Conservation (phyloP, 2,113 vertebrate species). For the Limnothrissa miodon region DNA sequence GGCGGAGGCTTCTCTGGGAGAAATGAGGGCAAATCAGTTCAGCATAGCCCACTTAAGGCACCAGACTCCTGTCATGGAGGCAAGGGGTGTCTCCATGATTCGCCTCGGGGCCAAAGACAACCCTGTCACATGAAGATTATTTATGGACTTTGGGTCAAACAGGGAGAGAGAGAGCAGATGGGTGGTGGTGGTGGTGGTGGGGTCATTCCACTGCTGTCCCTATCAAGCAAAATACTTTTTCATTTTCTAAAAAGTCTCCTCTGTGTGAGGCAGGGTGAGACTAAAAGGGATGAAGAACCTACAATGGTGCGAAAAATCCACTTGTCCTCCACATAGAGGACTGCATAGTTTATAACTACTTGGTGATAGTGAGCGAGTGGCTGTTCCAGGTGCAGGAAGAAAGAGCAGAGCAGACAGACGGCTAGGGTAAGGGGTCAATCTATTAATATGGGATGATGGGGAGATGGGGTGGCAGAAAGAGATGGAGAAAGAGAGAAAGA, state of each 20-base stretch:
- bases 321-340: no score
- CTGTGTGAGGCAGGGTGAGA: background rate
- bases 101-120: background rate
- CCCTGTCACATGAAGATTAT: background rate
- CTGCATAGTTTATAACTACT: no score
- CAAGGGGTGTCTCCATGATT: background rate
- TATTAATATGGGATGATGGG: no score
- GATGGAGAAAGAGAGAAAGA: background rate
- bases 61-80: background rate
- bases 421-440: no score
- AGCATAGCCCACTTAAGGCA: background rate
- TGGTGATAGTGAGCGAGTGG: no score
- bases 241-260: no score
- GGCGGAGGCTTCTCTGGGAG: background rate
- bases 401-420: background rate
- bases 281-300: background rate
- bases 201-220: background rate
- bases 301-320: no score
- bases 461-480: background rate
- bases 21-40: background rate
- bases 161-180: no score
- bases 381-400: background rate
- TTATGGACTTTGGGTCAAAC: background rate
- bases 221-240: background rate
- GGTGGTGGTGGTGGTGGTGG: no score